These are phyloP conservation scores for Onthophagus taurus DNA, from an alignment of 1,140 invertebrate genomes.

Conservation along the genomic window DNA sequence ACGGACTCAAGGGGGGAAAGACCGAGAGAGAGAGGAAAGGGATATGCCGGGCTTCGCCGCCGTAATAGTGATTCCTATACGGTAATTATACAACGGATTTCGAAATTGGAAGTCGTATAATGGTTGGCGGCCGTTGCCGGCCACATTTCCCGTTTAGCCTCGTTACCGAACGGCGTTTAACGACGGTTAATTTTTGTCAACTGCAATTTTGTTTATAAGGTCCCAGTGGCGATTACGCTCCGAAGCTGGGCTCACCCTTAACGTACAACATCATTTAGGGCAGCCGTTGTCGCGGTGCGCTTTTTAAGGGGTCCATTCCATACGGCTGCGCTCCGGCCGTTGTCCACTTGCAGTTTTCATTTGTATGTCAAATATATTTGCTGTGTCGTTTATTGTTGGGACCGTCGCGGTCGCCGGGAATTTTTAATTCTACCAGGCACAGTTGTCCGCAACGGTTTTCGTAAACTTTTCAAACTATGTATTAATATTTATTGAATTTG, in stretches of 20 bases:
- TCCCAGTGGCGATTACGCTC: slow-evolving; percentile 12
- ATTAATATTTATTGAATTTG: too few relatives aligned
- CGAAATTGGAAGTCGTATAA: slow-evolving; percentile 29
- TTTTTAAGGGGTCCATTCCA: slow-evolving; percentile 3
- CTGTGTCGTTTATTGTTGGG: too few relatives aligned
- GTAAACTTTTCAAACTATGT: too few relatives aligned
- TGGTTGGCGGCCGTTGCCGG: slow-evolving; percentile 20
- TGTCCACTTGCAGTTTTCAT: slow-evolving; percentile 4
- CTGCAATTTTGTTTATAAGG: slow-evolving; percentile 33
- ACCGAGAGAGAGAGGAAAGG: too few relatives aligned
- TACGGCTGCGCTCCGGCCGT: neutral
- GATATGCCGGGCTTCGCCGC: too few relatives aligned
- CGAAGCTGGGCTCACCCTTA: neutral
- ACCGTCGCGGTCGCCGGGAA: too few relatives aligned
- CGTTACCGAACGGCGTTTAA: slow-evolving; percentile 28
- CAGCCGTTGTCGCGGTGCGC: neutral
- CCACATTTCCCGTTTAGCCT: slow-evolving; percentile 29
- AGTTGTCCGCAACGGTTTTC: too few relatives aligned
- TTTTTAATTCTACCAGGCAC: too few relatives aligned
- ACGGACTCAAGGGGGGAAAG: too few relatives aligned
- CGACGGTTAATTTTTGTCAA: slow-evolving; percentile 34
- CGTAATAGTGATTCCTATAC: slow-evolving; percentile 15
- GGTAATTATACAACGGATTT: slow-evolving; percentile 27
- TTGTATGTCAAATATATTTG: neutral
- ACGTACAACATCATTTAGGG: slow-evolving; percentile 7